Evolutionary conservation across 1,140 invertebrate genomes (phyloP), one percentile per base, ranked within the genome.

Genomic region (Melitaea cinxia): DNA sequence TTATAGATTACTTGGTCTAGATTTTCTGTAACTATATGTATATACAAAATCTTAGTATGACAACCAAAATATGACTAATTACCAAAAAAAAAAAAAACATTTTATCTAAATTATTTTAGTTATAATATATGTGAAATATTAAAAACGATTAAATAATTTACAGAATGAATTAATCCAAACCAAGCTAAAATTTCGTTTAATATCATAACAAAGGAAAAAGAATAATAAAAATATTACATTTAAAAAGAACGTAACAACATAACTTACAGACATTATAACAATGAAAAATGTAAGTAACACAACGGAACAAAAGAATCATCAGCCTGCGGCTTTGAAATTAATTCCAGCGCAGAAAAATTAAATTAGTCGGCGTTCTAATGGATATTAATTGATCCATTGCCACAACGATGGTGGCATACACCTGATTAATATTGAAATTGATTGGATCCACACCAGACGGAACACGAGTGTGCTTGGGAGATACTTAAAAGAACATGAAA

Each of bases 361-460:
- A 61, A 67, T 67, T 59, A 60, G 56, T 26, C 42, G 15, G 15
- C 19, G 49, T 57, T 61, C 35, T 68, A 68, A 63, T 68, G 55
- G 58, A 68, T 63, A 68, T 68, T 68, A 68, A 68, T 59, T 26
- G 50, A 19, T n/a, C 42, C 19, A 15, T 24, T 28, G 61, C 19
- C 26, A 17, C 21, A 54, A 21, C 17, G 15, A 47, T 19, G 58
- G n/a, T 30, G 26, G 14, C 42, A 14, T 33, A 42, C 47, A 14
- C 21, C 52, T 66, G 52, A 59, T 59, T 66, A 66, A 60, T 50
- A 59, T 59, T 26, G 0, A 59, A 50, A 59, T 59, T 37, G 28
- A 47, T 55, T 56, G 35, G 17, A 49, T 49, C 45, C 37, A 15
- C n/a, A n/a, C n/a, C n/a, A n/a, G n/a, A n/a, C n/a, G n/a, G n/a